Percentiles rank a stretch among this genome's conserved stretches.
Conservation (phyloP, 2,797 vertebrate species). For the Falco columbarius region DNA sequence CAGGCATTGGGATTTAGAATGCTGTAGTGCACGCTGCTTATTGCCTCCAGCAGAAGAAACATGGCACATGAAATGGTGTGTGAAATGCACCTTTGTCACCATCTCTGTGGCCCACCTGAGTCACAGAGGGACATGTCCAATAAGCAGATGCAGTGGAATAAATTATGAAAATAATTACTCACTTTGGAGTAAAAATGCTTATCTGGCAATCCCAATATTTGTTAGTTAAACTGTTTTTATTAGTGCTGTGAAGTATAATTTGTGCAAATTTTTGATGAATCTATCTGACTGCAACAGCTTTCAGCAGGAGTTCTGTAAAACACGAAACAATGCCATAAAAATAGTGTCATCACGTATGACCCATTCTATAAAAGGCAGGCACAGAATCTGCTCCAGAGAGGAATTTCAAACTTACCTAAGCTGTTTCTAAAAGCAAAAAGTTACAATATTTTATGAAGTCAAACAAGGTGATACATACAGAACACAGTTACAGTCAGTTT, state of each 20-base stretch:
- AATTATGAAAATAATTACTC: neutral
- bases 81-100: neutral
- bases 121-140: neutral
- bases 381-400: neutral
- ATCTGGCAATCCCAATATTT: neutral
- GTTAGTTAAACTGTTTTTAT: neutral
- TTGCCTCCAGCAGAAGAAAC: neutral
- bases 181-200: neutral
- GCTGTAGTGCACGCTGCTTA: neutral
- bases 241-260: neutral
- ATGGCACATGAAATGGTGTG: neutral
- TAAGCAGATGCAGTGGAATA: neutral
- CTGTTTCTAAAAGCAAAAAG: neutral
- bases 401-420: neutral
- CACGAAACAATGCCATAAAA: neutral
- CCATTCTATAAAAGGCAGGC: neutral
- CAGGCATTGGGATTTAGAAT: neutral
- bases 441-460: neutral
- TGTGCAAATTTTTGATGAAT: neutral
- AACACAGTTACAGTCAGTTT: neutral
- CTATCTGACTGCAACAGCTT: neutral
- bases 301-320: neutral
- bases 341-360: neutral
- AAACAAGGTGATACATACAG: neutral
- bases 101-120: neutral